Evolutionary conservation across 2,888 invertebrate genomes (phyloP), one percentile per base, ranked within the genome.

Genomic region (Caenorhabditis zanzibari): DNA sequence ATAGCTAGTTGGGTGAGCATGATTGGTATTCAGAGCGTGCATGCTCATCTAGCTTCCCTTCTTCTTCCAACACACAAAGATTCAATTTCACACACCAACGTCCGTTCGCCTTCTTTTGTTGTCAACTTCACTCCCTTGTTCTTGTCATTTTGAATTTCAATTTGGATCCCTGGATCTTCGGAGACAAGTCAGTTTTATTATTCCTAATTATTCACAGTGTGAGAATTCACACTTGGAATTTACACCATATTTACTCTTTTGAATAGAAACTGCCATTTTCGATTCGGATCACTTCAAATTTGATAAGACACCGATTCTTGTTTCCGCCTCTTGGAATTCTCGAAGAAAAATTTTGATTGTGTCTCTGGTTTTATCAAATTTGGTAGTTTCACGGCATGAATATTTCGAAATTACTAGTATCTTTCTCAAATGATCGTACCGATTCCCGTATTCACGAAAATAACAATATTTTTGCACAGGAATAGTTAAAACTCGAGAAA

Each of bases 1-100:
- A 79, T 79, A 79, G n/a, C 79, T 79, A 71, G 71, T 71, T 64
- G 79, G 79, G 54, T 71, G 79, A 79, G 79, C 71, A 71, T 71
- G 79, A 79, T 79, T 79, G 79, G 79, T 79, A 79, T 79, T 79
- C 79, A 79, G 32, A 49, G 35, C 52, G 41, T 35, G 47, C 64
- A 64, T 64, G 79, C 71, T 79, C 79, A 71, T 79, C 71, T 77
- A 38, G 41, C 22, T 35, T 47, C 47, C 38, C 52, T 41, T 35
- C 59, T 68, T 54, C 26, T 54, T 38, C 75, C 22, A 56, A 54
- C 63, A 71, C 63, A 71, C 71, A 71, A 68, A 79, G 79, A 79
- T 79, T 79, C 79, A 71, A 79, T 71, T 79, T 79, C 79, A 79
- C 79, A 79, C 79, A 71, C 74, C 68, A 24, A 56, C 49, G 68